These are phyloP conservation scores for Catocala nupta DNA, from an alignment of 2,888 invertebrate species.

Conservation along the genomic window DNA sequence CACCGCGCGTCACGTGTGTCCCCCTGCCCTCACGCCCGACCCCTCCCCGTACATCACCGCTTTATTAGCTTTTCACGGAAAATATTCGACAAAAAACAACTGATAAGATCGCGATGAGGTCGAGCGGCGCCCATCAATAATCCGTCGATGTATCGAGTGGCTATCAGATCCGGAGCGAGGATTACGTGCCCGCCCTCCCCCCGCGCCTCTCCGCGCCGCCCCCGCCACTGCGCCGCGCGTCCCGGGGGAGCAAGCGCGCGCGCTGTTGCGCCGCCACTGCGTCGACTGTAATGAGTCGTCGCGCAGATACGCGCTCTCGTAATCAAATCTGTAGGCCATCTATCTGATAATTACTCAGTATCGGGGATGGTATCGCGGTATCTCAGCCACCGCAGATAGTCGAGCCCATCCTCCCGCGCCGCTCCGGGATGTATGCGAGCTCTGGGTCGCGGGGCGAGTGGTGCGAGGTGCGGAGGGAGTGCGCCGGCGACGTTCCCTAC, in stretches of 20 bases:
- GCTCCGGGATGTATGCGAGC: conserved; percentile 17
- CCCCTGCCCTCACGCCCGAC: conserved; percentile 49
- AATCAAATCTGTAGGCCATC: conserved; percentile 80
- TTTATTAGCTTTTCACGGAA: conserved; percentile 82
- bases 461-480: conserved; percentile 25
- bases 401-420: conserved; percentile 33
- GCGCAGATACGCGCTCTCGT: conserved; percentile 73
- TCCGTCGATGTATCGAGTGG: conserved; percentile 65
- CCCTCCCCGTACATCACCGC: conserved; percentile 50
- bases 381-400: conserved; percentile 68
- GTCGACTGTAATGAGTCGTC: conserved; percentile 66
- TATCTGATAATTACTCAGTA: conserved; percentile 84
- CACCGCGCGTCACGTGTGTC: conserved; percentile 69
- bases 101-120: conserved; percentile 82
- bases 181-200: conserved; percentile 39
- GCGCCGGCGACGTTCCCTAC: conserved; percentile 64
- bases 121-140: conserved; percentile 81
- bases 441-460: conserved; percentile 12
- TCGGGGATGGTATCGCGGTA: conserved; percentile 80
- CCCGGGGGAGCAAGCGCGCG: conserved; percentile 23
- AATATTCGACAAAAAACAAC: conserved; percentile 81
- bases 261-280: conserved; percentile 51
- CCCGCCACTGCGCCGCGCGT: neutral
- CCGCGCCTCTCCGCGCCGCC: conserved; percentile 14
- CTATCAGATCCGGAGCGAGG: conserved; percentile 60